phyloP scores from a whole-genome alignment of 2,888 invertebrate genomes.

The Rosalia funebris region DNA sequence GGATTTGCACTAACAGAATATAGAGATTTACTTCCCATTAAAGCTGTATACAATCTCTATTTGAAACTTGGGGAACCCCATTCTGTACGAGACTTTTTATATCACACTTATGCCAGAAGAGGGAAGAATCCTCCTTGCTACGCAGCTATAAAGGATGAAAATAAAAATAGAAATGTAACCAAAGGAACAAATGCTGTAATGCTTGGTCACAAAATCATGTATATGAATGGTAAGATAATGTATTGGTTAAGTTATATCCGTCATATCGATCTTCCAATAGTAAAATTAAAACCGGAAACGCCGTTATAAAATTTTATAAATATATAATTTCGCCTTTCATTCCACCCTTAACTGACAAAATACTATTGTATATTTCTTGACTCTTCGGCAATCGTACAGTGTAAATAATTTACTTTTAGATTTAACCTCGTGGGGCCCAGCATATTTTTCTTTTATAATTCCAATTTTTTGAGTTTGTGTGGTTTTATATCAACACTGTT shows the following conservation, averaged over 20 bases:
- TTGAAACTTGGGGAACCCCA: slow-evolving; percentile 52
- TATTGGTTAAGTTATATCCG: background rate
- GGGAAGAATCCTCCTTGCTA: slow-evolving; percentile 43
- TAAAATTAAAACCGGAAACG: no score
- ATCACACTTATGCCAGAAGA: slow-evolving; percentile 42
- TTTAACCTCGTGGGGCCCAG: no score
- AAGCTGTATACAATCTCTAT: slow-evolving; percentile 51
- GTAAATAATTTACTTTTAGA: no score
- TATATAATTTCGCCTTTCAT: no score
- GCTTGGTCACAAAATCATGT: slow-evolving; percentile 30
- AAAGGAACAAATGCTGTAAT: slow-evolving; percentile 34
- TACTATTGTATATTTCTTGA: no score
- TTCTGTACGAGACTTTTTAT: slow-evolving; percentile 49
- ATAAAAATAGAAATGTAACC: background rate
- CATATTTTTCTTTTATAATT: no score
- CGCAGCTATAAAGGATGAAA: slow-evolving; percentile 26
- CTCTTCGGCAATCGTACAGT: no score
- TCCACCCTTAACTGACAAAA: no score
- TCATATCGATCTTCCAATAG: no score
- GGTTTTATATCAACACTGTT: no score
- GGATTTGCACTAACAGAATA: slow-evolving; percentile 47
- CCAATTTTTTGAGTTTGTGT: no score
- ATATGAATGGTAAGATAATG: slow-evolving; percentile 24
- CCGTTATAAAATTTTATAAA: no score
- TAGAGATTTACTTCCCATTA: slow-evolving; percentile 51